These are phyloP conservation scores for Atta colombica DNA, from an alignment of 1,140 invertebrate species.

Conservation along the genomic window DNA sequence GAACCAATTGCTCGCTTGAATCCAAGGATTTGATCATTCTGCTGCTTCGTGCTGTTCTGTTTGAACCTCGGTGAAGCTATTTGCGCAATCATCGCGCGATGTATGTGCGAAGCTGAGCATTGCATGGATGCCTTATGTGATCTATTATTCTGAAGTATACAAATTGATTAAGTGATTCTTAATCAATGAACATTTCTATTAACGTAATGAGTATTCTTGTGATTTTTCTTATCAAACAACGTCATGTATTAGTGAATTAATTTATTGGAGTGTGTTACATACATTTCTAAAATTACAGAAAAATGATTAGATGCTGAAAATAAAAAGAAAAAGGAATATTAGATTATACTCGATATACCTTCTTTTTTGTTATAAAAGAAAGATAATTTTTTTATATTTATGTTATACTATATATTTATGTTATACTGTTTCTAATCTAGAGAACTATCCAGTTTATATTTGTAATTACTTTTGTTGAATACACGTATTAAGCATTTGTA, in stretches of 20 bases:
- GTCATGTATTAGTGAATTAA: neutral
- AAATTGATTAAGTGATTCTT: neutral
- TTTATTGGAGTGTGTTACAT: neutral
- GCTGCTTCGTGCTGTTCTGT: neutral
- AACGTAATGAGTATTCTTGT: neutral
- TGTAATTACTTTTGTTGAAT: neutral
- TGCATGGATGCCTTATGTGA: neutral
- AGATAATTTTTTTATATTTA: neutral
- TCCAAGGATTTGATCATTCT: neutral
- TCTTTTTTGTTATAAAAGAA: neutral
- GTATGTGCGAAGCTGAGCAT: neutral
- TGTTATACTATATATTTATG: neutral
- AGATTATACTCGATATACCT: neutral
- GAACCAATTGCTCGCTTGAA: neutral
- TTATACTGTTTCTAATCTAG: neutral
- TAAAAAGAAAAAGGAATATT: neutral
- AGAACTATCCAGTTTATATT: neutral
- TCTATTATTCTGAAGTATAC: neutral
- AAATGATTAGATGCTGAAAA: neutral
- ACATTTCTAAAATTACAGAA: neutral
- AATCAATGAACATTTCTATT: neutral
- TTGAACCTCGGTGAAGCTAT: constrained; percentile 10
- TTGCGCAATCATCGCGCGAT: constrained; percentile 32
- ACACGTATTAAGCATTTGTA: no score
- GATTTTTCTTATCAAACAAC: neutral